Evolutionary conservation across 2,797 vertebrate genomes (phyloP), one percentile per base, ranked within the genome.

Genomic region (Pipistrellus kuhlii): DNA sequence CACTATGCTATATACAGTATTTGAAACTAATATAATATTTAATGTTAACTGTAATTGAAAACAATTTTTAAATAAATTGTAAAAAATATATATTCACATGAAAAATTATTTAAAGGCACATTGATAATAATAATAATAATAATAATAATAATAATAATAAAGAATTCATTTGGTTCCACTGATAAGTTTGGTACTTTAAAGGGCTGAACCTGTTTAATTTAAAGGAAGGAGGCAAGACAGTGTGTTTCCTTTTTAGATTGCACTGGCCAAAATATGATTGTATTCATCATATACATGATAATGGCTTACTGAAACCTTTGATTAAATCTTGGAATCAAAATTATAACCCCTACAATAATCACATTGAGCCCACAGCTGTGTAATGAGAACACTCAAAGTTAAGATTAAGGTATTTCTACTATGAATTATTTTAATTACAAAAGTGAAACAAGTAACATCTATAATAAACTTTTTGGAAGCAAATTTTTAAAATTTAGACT

Each of bases 401-500:
- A 84, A 57, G 53, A 80, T 78, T 30, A 35, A 35, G 6, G 11
- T 69, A 25, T 81, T 76, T 48, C 30, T 53, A 81, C 81, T 72
- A 38, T 90, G 15, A 92, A 68, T 72, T 85, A 3, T 20, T 92
- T 91, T 64, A 82, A 10, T 73, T 89, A 15, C 77, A 76, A 38
- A 32, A 88, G 38, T 91, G 46, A 80, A 69, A 90, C 46, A 53
- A 68, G 44, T 32, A 83, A n/a, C 83, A 84, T 51, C 23, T 90
- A 14, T 90, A 72, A 35, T 32, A 89, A 83, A 66, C 7, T 66
- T 94, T 87, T 51, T 32, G 69, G 93, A 53, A 76, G 7, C 21
- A 88, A 35, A 87, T 88, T 84, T 95, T 48, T 30, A 90, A 95
- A 85, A 73, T 85, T 55, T 85, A 84, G 35, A 68, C 13, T 64